A percentile compares a stretch with the other conserved stretches of the same genome.
phyloP scores from a whole-genome alignment of 2,113 vertebrate species.

The Cebus imitator region DNA sequence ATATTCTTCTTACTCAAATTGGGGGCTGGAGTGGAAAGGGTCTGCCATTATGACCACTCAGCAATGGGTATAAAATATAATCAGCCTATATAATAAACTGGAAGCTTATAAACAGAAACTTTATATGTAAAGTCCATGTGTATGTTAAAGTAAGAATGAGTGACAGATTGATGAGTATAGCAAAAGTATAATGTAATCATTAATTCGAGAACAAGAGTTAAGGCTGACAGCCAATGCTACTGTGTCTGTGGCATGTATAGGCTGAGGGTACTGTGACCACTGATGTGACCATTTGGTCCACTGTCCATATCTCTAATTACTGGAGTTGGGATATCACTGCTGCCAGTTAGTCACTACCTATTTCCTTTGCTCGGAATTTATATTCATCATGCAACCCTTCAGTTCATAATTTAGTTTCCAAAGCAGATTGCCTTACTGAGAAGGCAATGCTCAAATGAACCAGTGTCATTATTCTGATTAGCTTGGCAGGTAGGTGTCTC shows the following conservation, averaged over 20 bases:
- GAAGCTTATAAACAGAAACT: background rate
- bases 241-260: background rate
- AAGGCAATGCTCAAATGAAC: background rate
- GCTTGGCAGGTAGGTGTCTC: background rate
- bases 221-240: background rate
- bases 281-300: background rate
- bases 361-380: background rate
- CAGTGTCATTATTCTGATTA: constrained; percentile 41
- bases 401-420: background rate
- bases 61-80: background rate
- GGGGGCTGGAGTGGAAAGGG: background rate
- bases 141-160: background rate
- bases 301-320: background rate
- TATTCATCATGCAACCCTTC: background rate
- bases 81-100: background rate
- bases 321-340: background rate
- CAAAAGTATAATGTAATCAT: background rate
- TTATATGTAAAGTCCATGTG: background rate
- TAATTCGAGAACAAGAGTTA: background rate
- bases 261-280: too few relatives aligned
- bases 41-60: background rate
- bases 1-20: background rate
- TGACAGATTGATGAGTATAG: background rate
- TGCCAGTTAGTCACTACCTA: background rate
- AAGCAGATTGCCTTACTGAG: background rate